Base-by-base conservation (phyloP, 2,797 vertebrate species). In the Hoplostethus atlanticus region DNA sequence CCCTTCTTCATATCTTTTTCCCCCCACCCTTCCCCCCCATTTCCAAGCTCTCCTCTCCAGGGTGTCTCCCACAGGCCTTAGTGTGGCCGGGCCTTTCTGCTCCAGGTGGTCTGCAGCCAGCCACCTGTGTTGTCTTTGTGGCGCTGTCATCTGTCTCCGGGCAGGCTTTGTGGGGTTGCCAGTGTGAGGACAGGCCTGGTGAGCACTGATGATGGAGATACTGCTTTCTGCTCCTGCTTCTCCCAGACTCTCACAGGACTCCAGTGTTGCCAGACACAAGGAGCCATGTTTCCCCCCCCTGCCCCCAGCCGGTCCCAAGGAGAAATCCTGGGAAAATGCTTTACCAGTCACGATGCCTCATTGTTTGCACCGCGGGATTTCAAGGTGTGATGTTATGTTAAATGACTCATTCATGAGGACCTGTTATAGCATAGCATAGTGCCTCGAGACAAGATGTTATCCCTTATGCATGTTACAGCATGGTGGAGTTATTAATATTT, bases 121-220 rank as follows among this genome's bases (percentile, higher is more conserved):
- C 93, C 93, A 92, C 91, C 91, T 91, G 93, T 93, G 93, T 91
- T 92, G 91, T 90, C 91, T 94, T 95, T 94, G 93, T 93, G 90
- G 81, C 71, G 47, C 87, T 94, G 93, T 94, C 93, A 93, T 94
- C 89, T 90, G 88, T 94, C 92, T 94, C 90, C 79, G 44, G 81
- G 85, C 84, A 84, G 87, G 89, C 92, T 93, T 94, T 93, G 93
- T 93, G 83, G 81, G 80, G 68, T 90, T 89, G 90, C 91, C 89
- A 90, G 88, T 87, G 87, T 85, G 91, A 91, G 87, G 91, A 93
- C 86, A 92, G 87, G 83, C 87, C 79, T 60, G 74, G 86, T 73
- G 83, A 81, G 86, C 77, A 0, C 79, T 40, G 91, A 93, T 93
- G 92, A 94, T 89, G 92, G 92, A 94, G 92, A 89, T 84, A 84